Evolutionary conservation across 1,140 invertebrate genomes (phyloP).

Genomic region (Fopius arisanus): DNA sequence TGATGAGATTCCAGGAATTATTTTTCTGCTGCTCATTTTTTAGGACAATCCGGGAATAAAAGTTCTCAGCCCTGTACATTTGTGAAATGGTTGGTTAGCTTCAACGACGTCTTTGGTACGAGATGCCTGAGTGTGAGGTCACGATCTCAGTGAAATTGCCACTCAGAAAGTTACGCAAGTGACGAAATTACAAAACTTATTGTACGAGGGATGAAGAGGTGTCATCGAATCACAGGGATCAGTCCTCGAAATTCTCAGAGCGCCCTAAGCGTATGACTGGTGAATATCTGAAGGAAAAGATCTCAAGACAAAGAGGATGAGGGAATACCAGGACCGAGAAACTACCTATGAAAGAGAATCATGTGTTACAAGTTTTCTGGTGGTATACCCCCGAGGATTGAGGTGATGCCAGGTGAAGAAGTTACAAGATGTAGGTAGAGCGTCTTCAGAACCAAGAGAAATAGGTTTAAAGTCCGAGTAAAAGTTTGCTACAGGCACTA

Average conservation of each 20-base stretch:
- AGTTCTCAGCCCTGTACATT: not conserved
- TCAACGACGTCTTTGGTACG: not conserved
- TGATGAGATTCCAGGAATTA: not conserved
- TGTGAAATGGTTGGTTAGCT: not conserved
- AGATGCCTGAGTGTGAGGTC: not conserved
- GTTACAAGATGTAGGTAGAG: not conserved
- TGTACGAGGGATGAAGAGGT: constrained; percentile 29
- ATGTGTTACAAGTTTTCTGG: constrained; percentile 15
- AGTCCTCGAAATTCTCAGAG: constrained; percentile 9
- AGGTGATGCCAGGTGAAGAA: constrained; percentile 17
- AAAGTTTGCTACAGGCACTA: not conserved
- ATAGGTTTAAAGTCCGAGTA: constrained; percentile 4
- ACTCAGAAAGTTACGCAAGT: constrained; percentile 39
- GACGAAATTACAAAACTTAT: constrained; percentile 41
- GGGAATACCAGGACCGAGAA: not conserved
- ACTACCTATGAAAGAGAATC: not conserved
- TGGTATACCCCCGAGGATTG: constrained; percentile 2
- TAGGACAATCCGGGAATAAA: not conserved
- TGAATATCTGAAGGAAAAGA: not conserved
- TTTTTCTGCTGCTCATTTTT: not conserved
- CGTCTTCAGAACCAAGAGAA: not conserved
- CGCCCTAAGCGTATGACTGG: not conserved
- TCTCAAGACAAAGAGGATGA: not conserved
- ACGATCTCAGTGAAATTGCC: constrained; percentile 34
- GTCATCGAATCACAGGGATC: constrained; percentile 36